Evolutionary conservation across 1,140 invertebrate species (phyloP), one percentile per base, ranked within the genome.

Genomic region (Magallana angulata): DNA sequence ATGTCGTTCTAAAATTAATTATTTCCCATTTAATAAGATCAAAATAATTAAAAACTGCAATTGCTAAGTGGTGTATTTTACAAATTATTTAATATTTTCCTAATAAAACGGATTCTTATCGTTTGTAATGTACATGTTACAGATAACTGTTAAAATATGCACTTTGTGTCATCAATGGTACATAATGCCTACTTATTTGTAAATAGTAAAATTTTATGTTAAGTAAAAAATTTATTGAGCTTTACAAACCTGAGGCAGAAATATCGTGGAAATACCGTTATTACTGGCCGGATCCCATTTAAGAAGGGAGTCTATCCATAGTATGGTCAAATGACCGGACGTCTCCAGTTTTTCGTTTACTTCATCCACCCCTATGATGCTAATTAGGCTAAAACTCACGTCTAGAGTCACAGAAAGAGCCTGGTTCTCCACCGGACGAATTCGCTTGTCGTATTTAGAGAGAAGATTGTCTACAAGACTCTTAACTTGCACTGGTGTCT

Each of bases 201-300:
- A 16, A 16, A 7, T 16, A 18, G 18, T 18, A n/a, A n/a, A 64
- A 16, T 16, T 0, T 16, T 64, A 5, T 1, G 14, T 64, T 14
- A 1, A 18, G 7, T 18, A 1, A 64, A 16, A 16, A 3, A 48
- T 4, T 48, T 64, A 64, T 3, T n/a, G 2, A 7, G 11, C 6
- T 64, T 7, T 36, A 76, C 68, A 36, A 30, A 76, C 68, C 68
- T 76, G 68, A 36, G 68, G 68, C 7, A 76, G 24, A 76, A 76
- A 76, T 76, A 76, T 76, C 36, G 11, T 76, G 18, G 68, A 18
- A 5, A 80, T 81, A 3, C 76, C 83, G 24, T 84, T 84, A 57
- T 90, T 89, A n/a, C 18, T 64, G 14, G 64, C 59, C 7, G 86
- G 81, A 68, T 89, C 85, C 90, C 90, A 90, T 11, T 4, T 85